Evolutionary conservation across 2,797 vertebrate species (phyloP).

Genomic region (Sebastes vulpes): DNA sequence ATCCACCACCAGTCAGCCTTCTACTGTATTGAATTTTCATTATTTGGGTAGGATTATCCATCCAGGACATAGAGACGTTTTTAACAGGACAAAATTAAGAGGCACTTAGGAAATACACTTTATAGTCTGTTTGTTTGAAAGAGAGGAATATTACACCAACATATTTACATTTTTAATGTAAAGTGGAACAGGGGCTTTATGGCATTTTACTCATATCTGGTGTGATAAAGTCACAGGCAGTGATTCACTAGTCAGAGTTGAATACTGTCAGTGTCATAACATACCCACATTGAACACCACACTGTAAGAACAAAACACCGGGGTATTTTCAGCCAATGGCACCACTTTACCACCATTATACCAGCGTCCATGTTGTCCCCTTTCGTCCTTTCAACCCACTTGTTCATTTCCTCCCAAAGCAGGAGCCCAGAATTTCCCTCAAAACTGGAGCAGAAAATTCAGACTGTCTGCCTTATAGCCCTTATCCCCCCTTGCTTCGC

Average conservation of each 20-base stretch:
- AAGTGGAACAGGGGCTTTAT: background rate
- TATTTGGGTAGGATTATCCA: background rate
- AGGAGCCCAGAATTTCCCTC: constrained; percentile 49
- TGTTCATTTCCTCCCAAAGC: constrained; percentile 60
- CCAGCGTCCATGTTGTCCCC: constrained; percentile 15
- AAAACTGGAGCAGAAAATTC: constrained; percentile 79
- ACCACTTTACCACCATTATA: constrained; percentile 39
- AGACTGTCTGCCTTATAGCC: constrained; percentile 55
- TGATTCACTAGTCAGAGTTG: background rate
- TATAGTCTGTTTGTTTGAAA: background rate
- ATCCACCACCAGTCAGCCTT: background rate
- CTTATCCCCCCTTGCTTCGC: constrained; percentile 29
- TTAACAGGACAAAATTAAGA: background rate
- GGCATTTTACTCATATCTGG: background rate
- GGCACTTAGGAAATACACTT: background rate
- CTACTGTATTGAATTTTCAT: background rate
- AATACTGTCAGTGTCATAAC: background rate
- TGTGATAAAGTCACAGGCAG: background rate
- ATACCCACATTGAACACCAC: background rate
- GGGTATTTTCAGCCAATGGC: constrained; percentile 2
- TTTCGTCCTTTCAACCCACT: constrained; percentile 59
- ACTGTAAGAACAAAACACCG: background rate
- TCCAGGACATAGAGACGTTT: background rate
- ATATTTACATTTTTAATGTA: background rate
- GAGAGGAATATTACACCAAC: background rate